These are phyloP conservation scores for Drosophila repleta DNA, from an alignment of 1,140 invertebrate genomes.

Conservation along the genomic window DNA sequence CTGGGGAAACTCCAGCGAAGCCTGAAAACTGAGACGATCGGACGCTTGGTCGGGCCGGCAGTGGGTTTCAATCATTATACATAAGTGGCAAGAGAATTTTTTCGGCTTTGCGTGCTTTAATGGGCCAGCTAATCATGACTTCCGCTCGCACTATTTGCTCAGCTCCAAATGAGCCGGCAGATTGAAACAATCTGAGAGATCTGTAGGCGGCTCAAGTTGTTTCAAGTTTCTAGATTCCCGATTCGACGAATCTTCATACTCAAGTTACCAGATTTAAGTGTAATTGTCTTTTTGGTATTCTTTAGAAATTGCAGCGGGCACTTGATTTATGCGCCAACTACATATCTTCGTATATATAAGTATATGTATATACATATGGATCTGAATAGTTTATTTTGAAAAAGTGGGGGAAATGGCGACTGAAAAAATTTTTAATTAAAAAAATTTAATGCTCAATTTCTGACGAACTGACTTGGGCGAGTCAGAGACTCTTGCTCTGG, in stretches of 20 bases:
- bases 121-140: constrained; percentile 74
- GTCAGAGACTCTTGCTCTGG: not conserved
- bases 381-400: constrained; percentile 2
- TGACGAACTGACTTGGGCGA: constrained; percentile 56
- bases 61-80: constrained; percentile 9
- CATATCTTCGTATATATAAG: constrained; percentile 13
- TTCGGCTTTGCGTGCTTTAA: constrained; percentile 48
- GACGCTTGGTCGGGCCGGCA: not conserved
- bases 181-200: constrained; percentile 11
- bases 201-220: constrained; percentile 48
- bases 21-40: not conserved
- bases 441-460: constrained; percentile 82
- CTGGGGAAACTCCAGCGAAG: constrained; percentile 28
- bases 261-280: constrained; percentile 35
- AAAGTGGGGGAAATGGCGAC: constrained; percentile 20
- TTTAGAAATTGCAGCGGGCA: constrained; percentile 71
- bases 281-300: constrained; percentile 73
- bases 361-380: not conserved
- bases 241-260: constrained; percentile 8
- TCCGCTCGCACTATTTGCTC: constrained; percentile 70
- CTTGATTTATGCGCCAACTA: constrained; percentile 68
- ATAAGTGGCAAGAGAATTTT: constrained; percentile 10
- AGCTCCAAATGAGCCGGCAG: constrained; percentile 7
- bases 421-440: constrained; percentile 74
- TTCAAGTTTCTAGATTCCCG: constrained; percentile 28